phyloP scores from a whole-genome alignment of 2,797 vertebrate species.

The Tragopan temminckii region DNA sequence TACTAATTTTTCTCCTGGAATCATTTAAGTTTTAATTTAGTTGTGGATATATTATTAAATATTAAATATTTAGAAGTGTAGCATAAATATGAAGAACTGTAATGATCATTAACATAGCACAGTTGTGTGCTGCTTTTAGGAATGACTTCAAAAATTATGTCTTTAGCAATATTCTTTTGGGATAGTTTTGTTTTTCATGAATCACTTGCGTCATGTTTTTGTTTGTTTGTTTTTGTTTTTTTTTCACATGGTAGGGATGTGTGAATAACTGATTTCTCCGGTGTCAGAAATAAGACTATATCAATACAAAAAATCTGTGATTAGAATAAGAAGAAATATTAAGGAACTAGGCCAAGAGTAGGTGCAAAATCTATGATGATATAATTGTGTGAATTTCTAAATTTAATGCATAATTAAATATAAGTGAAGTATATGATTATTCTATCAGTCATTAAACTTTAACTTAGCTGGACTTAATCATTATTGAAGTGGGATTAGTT shows the following conservation, averaged over 20 bases:
- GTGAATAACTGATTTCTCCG: not conserved
- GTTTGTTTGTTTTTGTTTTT: not conserved
- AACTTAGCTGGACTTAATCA: not conserved
- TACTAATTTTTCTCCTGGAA: slow-evolving; percentile 21
- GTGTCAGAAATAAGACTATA: not conserved
- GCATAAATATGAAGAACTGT: slow-evolving; percentile 6
- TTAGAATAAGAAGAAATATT: not conserved
- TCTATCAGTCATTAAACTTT: not conserved
- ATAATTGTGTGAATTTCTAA: not conserved
- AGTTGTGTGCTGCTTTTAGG: not conserved
- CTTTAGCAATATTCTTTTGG: not conserved
- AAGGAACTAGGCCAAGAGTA: not conserved
- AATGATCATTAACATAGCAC: not conserved
- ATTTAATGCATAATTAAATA: not conserved
- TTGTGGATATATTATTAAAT: slow-evolving; percentile 4
- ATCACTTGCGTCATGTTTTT: not conserved
- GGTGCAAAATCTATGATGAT: not conserved
- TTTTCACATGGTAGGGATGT: not conserved
- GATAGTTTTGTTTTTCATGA: not conserved
- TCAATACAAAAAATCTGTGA: not conserved
- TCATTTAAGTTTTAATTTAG: slow-evolving; percentile 17
- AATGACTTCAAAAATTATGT: not conserved
- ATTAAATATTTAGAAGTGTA: slow-evolving; percentile 41
- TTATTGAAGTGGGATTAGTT: not conserved
- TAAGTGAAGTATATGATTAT: not conserved